Evolutionary conservation across 1,140 invertebrate species (phyloP), one percentile per base, ranked within the genome.

Genomic region (Piezodorus guildinii): DNA sequence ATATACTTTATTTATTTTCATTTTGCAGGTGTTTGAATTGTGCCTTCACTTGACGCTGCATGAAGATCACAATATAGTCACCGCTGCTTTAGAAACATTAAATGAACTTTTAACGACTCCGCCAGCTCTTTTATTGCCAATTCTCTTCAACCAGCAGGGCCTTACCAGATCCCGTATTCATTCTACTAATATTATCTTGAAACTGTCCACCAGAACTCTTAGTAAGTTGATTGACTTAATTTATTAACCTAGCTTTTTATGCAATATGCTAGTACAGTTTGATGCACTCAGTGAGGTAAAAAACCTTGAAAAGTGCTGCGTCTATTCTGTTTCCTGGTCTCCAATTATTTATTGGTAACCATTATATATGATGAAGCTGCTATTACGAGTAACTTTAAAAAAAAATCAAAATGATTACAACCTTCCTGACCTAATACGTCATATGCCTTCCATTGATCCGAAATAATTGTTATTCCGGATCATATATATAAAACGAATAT

Each of bases 1-100:
- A 30, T 30, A 30, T 4, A 3, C 14, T 3, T n/a, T 46, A n/a
- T 46, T 46, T 12, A 3, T 46, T n/a, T 3, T 12, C 21, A 19
- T 23, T 56, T 70, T 71, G 4, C 75, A 91, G 83, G 78, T 94
- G 17, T 92, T 91, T 73, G 86, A 93, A 73, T 74, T 91, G n/a
- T 85, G 87, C 71, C 70, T 94, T 19, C 77, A 85, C 71, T 88
- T 85, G 72, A 79, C 82, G 30, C 78, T 82, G 61, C 82, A 85
- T 70, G 74, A 74, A 2, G 87, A 92, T 74, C 90, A 92, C 72
- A 93, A 93, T 75, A 80, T 91, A n/a, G 81, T 91, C 60, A 91
- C 90, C 67, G 81, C 88, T 9, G 80, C 87, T 19, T 76, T 94
- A 67, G 91, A 95, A 76, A 86, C 87, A 27, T 75, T 94, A 15